Conservation (phyloP, 2,113 vertebrate genomes). For the Otus sunia region DNA sequence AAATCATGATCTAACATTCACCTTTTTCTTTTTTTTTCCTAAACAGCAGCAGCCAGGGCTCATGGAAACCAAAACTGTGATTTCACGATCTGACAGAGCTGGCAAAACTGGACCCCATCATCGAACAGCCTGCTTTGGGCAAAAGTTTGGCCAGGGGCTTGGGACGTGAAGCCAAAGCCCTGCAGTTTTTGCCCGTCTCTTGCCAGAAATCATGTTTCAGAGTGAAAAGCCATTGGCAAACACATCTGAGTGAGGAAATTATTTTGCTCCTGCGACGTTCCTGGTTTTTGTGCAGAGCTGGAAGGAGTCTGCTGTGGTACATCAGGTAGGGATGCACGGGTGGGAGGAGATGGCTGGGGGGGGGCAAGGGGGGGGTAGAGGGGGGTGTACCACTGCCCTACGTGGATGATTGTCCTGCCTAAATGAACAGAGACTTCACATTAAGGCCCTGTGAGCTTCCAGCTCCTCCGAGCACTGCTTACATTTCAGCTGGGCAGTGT, state of each 20-base stretch:
- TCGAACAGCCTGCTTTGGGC: neutral
- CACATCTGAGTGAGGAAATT: rapidly evolving
- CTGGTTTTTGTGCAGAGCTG: neutral
- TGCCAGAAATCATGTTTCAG: neutral
- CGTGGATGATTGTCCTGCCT: neutral
- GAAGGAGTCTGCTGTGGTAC: neutral
- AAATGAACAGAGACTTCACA: neutral
- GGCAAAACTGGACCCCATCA: neutral
- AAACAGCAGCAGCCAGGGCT: neutral
- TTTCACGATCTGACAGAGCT: neutral
- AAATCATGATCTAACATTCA: neutral
- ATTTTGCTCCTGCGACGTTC: neutral
- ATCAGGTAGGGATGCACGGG: neutral
- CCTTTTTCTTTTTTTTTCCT: neutral
- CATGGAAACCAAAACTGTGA: neutral
- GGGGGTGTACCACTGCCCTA: neutral
- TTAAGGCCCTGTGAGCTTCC: rapidly evolving
- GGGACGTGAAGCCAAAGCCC: neutral
- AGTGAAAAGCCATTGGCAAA: neutral
- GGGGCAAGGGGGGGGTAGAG: neutral
- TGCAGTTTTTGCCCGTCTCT: neutral
- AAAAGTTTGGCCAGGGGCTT: rapidly evolving
- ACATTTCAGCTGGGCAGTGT: rapidly evolving
- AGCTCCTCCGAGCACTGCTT: neutral
- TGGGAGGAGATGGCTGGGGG: neutral